A percentile compares a stretch with the other conserved stretches of the same genome.
Conservation (phyloP, 2,888 invertebrate species). For the Podabrus alpinus region DNA sequence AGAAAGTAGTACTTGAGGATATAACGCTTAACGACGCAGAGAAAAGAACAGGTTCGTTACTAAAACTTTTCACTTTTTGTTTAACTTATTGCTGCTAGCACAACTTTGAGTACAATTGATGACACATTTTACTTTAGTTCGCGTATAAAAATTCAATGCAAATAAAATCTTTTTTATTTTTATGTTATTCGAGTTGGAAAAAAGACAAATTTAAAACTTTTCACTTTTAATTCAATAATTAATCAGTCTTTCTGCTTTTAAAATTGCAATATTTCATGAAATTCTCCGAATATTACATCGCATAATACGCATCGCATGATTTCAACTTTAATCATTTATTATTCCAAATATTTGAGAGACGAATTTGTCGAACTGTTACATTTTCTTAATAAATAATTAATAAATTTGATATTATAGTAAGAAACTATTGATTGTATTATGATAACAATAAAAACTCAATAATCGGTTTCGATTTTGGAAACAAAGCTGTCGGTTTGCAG, state of each 20-base stretch:
- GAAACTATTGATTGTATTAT: neutral
- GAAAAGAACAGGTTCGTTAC: constrained; percentile 73
- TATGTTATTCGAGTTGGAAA: neutral
- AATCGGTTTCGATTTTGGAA: neutral
- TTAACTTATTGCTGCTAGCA: neutral
- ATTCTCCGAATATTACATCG: neutral
- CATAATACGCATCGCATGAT: neutral
- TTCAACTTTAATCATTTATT: neutral
- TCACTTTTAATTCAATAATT: neutral
- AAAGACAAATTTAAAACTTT: neutral
- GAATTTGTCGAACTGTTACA: neutral
- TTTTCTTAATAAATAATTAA: neutral
- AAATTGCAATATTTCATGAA: neutral
- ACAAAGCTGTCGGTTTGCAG: too few relatives aligned
- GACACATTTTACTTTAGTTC: neutral
- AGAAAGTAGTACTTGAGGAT: constrained; percentile 79
- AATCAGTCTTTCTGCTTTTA: neutral
- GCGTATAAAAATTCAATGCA: neutral
- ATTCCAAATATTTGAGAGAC: neutral
- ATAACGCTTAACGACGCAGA: constrained; percentile 87
- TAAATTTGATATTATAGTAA: neutral
- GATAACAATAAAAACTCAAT: neutral
- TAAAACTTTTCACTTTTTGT: neutral
- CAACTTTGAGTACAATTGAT: neutral
- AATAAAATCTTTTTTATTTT: neutral